Base-by-base conservation (phyloP, 2,888 invertebrate genomes). In the Eupithecia abbreviata region DNA sequence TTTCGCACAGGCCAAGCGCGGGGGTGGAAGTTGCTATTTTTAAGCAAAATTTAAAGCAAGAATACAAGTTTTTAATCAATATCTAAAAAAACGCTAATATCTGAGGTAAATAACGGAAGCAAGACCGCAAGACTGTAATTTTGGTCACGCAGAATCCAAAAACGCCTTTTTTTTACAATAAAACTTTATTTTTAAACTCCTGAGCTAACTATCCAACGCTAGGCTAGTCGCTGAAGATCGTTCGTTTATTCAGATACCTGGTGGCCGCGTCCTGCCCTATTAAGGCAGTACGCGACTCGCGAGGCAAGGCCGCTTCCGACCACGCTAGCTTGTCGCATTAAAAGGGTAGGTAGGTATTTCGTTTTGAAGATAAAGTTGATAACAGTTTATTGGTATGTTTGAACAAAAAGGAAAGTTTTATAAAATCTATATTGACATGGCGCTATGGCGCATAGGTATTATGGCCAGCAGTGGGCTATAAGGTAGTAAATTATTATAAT, bases 241-340 rank as follows among this genome's bases (percentile, higher is more conserved):
- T n/a, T 47, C 18, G 12, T 69, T 69, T 18, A 69, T 69, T 69
- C 69, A 69, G 18, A 69, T 45, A 69, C 13, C 47, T 69, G 68
- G 68, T 18, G 55, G 68, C 15, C 9, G 82, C 83, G 77, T 82
- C 79, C 81, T 80, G 81, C 87, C 86, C 84, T 92, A 92, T 91
- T 62, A 93, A 86, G 92, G 92, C 72, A 77, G 85, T 83, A 81
- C 79, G 83, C 83, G 85, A 73, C 83, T 81, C 79, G 83, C 83
- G 85, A 73, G 84, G 87, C 92, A 92, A 93, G 92, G 93, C 87
- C 77, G 69, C 75, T 30, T 62, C 66, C 82, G 82, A 83, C 83
- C 82, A 82, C 83, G 84, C 82, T 83, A 82, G 66, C 49, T 42
- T 45, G 45, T 70, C 67, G 66, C 71, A 42, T 68, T 18, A 41